phyloP scores from a whole-genome alignment of 1,140 invertebrate species.

The Apis laboriosa region DNA sequence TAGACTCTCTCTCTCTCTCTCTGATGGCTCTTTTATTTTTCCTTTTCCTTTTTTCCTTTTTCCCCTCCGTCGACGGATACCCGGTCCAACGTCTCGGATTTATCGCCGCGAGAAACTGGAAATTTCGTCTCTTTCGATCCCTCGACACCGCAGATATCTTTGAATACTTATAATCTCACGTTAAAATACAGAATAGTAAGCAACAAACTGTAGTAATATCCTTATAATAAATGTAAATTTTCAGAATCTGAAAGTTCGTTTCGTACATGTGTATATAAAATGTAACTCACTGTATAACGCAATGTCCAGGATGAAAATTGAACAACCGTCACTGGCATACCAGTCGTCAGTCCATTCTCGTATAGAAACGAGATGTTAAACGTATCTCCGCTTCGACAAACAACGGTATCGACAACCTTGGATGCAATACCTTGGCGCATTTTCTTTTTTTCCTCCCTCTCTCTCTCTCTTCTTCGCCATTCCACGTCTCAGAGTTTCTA shows the following conservation, averaged over 20 bases:
- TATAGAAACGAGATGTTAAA: neutral
- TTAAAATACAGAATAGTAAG: too few relatives aligned
- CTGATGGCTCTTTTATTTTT: neutral
- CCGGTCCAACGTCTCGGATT: neutral
- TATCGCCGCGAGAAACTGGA: neutral
- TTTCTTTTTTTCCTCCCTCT: neutral
- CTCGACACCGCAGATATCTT: too few relatives aligned
- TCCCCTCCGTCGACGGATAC: too few relatives aligned
- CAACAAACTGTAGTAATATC: too few relatives aligned
- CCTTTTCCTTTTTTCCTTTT: neutral
- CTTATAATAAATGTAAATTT: too few relatives aligned
- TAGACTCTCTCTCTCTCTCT: too few relatives aligned
- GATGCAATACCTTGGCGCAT: neutral
- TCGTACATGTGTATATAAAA: too few relatives aligned
- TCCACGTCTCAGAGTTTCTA: slow-evolving; percentile 30
- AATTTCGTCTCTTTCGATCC: neutral
- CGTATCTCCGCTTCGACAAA: neutral
- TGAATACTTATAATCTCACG: too few relatives aligned
- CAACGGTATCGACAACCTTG: slow-evolving; percentile 4
- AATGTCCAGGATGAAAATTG: too few relatives aligned
- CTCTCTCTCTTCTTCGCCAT: neutral
- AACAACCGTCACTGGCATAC: neutral
- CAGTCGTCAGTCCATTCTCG: neutral
- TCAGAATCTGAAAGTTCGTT: too few relatives aligned
- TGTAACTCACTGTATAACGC: too few relatives aligned